Evolutionary conservation across 2,797 vertebrate genomes (phyloP).

Genomic region (Molossus alvarezi): DNA sequence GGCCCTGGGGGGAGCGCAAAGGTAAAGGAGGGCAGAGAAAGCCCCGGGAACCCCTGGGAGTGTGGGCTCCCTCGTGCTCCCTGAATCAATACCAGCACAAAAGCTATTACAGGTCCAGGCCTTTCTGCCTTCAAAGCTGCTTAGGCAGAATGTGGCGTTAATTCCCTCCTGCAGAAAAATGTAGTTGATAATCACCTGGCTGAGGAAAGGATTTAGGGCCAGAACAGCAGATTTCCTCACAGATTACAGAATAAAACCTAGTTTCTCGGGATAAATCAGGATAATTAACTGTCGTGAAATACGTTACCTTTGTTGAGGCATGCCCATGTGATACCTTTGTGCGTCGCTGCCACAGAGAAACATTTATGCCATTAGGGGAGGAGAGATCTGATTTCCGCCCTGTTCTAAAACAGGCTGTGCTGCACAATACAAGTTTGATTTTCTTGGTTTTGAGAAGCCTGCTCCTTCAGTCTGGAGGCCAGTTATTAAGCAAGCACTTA

Average conservation of each 20-base stretch:
- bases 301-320: conserved; percentile 87
- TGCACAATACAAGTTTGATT: conserved; percentile 72
- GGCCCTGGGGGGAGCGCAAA: conserved; percentile 70
- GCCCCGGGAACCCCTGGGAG: conserved; percentile 78
- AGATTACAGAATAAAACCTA: conserved; percentile 93
- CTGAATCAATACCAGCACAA: conserved; percentile 85
- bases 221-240: conserved; percentile 94
- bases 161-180: conserved; percentile 95
- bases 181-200: conserved; percentile 93
- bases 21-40: conserved; percentile 76
- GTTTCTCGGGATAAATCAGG: conserved; percentile 92
- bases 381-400: conserved; percentile 78
- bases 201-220: conserved; percentile 93
- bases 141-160: conserved; percentile 94
- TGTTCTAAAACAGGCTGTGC: conserved; percentile 36
- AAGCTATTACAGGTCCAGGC: conserved; percentile 92
- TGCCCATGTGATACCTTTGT: conserved; percentile 77
- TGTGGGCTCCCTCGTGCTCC: conserved; percentile 63
- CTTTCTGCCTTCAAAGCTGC: conserved; percentile 93
- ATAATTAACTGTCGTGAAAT: conserved; percentile 92
- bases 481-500: conserved; percentile 79
- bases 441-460: conserved; percentile 53
- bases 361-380: conserved; percentile 30
- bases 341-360: conserved; percentile 55
- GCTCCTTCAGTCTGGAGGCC: conserved; percentile 65